These are phyloP conservation scores for Drosophila quadrilineata DNA, from an alignment of 1,140 invertebrate species.

Conservation along the genomic window DNA sequence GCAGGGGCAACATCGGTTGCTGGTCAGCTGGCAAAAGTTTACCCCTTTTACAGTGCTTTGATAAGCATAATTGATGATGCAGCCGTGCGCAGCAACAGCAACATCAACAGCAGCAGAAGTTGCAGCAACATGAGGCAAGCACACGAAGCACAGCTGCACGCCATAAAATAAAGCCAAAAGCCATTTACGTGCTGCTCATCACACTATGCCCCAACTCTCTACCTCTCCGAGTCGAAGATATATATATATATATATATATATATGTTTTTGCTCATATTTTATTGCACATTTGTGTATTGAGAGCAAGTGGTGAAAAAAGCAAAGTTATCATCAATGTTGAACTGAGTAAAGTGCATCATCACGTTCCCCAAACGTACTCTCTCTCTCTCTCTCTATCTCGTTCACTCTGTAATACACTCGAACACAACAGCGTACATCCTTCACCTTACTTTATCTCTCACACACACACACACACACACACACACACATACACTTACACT, in stretches of 20 bases:
- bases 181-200: conserved; percentile 52
- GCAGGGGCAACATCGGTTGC: conserved; percentile 15
- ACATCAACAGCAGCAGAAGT: conserved; percentile 3
- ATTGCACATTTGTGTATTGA: conserved; percentile 77
- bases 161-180: conserved; percentile 71
- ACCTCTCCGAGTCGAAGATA: conserved; percentile 35
- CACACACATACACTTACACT: conserved; percentile 1
- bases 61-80: conserved; percentile 79
- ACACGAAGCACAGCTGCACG: conserved; percentile 21
- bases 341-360: conserved; percentile 59
- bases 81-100: conserved; percentile 50
- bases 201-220: not conserved
- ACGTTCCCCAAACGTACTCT: conserved; percentile 44
- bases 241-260: too few relatives aligned
- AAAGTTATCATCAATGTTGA: conserved; percentile 60
- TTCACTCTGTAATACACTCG: conserved; percentile 48
- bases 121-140: not conserved
- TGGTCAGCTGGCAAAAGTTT: conserved; percentile 67
- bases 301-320: conserved; percentile 70
- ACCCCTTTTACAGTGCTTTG: conserved; percentile 61
- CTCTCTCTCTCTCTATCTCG: too few relatives aligned
- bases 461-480: conserved; percentile 3
- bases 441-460: conserved; percentile 10
- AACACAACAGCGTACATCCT: conserved; percentile 16
- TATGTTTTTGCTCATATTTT: conserved; percentile 75